Percentiles rank a stretch among this genome's conserved stretches.
phyloP scores from a whole-genome alignment of 2,888 invertebrate genomes.

The Lucinisca nassula region DNA sequence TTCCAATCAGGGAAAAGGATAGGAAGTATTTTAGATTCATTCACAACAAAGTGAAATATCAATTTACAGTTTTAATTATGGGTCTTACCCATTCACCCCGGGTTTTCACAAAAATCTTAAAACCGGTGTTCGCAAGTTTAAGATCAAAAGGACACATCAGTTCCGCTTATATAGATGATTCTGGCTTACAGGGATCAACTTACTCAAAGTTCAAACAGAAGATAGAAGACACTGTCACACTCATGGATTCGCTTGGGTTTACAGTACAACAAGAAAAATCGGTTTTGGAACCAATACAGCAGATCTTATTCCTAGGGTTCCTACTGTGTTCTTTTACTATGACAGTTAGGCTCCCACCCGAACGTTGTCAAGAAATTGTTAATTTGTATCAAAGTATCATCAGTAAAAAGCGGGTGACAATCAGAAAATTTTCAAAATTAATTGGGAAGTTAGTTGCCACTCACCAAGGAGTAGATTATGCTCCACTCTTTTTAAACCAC shows the following conservation, averaged over 20 bases:
- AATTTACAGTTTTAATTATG: conserved; percentile 20
- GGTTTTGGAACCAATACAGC: conserved; percentile 41
- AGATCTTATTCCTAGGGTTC: conserved; percentile 5
- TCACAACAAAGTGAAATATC: conserved; percentile 17
- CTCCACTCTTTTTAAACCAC: conserved; percentile 43
- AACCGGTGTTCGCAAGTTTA: conserved; percentile 25
- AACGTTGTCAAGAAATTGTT: conserved; percentile 16
- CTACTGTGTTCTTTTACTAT: conserved; percentile 38
- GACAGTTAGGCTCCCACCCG: conserved; percentile 27
- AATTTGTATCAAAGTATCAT: conserved; percentile 9
- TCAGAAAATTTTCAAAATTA: conserved; percentile 43
- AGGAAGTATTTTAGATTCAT: conserved; percentile 26
- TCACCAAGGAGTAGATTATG: conserved; percentile 57
- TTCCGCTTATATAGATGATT: conserved; percentile 61
- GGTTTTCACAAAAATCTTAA: conserved; percentile 18
- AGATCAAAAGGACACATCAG: conserved; percentile 30
- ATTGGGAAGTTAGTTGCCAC: conserved; percentile 56
- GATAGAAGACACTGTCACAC: conserved; percentile 19
- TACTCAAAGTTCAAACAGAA: conserved; percentile 21
- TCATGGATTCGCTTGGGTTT: conserved; percentile 59
- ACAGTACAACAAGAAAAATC: conserved; percentile 63
- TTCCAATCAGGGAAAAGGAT: conserved; percentile 1
- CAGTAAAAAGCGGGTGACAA: conserved; percentile 19
- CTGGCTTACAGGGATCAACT: conserved; percentile 32
- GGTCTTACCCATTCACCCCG: conserved; percentile 15